phyloP scores from a whole-genome alignment of 2,797 vertebrate genomes.

The Hydrocynus forskahlii region DNA sequence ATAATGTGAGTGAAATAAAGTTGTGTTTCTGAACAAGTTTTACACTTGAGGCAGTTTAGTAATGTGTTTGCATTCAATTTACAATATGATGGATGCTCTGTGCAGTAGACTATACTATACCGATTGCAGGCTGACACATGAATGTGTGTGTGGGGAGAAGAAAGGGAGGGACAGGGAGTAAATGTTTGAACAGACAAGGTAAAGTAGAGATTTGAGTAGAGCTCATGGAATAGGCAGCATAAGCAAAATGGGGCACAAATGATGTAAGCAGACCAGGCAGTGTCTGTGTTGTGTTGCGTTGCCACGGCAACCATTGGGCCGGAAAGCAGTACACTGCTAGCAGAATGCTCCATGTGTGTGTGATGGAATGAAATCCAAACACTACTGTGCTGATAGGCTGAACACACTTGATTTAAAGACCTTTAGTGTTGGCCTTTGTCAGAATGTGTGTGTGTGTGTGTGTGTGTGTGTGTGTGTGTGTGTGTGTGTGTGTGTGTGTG shows the following conservation, averaged over 20 bases:
- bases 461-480: no score
- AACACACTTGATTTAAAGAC: background rate
- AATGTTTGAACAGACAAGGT: conserved; percentile 1
- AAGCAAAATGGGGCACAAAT: conserved; percentile 15
- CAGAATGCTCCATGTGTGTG: conserved; percentile 3
- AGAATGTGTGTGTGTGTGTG: background rate
- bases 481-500: no score
- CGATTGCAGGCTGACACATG: background rate
- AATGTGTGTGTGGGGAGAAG: background rate
- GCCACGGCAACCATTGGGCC: background rate
- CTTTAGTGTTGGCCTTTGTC: background rate
- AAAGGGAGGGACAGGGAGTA: background rate
- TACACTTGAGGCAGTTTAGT: no score
- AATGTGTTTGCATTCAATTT: no score
- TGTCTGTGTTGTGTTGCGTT: conserved; percentile 43
- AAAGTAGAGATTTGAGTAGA: conserved; percentile 15
- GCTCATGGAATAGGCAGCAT: conserved; percentile 6
- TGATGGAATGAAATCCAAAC: background rate
- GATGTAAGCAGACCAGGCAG: conserved; percentile 37
- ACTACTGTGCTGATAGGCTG: background rate
- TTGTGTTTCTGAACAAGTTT: no score
- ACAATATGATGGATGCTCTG: no score
- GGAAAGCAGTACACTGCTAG: background rate
- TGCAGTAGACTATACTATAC: background rate
- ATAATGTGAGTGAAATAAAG: no score